Evolutionary conservation across 2,113 vertebrate genomes (phyloP), one percentile per base, ranked within the genome.

Genomic region (pig (Sus scrofa)): DNA sequence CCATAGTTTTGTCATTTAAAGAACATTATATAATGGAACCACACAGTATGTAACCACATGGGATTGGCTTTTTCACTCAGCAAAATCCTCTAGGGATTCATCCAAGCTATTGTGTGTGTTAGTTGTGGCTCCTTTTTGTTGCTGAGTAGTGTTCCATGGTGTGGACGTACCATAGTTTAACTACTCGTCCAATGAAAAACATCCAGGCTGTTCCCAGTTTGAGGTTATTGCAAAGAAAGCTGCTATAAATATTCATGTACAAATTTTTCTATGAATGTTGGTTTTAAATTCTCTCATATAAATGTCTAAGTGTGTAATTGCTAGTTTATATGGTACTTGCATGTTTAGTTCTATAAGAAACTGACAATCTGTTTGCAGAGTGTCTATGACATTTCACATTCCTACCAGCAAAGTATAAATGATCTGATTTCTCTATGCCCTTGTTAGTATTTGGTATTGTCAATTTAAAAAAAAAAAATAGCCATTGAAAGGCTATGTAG

Each of bases 261-360:
- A 88, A 24, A 58, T 68, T 91, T 63, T 44, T 71, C 32, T 94
- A 79, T 89, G 56, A 89, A 81, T 6, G 4, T 93, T 74, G 63
- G 24, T 91, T 89, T 91, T 91, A 93, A 94, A 86, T 86, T 85
- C 39, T 91, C 54, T 93, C 30, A 30, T 71, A 63, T 56, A 74
- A 92, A 63, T 62, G 30, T 26, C 63, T 60, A 70, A 52, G 2
- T 79, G 37, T 54, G 11, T 32, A 95, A 32, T 77, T 86, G 50
- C 67, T 94, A 30, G 34, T 34, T 86, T 62, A 52, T 88, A 65
- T 26, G 60, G 34, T 68, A 78, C 56, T 60, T 89, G 50, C 50
- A 68, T 89, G 63, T 56, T 89, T 86, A 91, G 74, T 86, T 86
- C 96, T 83, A 79, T 63, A 70, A 90, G 81, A 95, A 81, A 88